Evolutionary conservation across 1,140 invertebrate species (phyloP), one percentile per base, ranked within the genome.

Genomic region (Lepidotrigona ventralis): DNA sequence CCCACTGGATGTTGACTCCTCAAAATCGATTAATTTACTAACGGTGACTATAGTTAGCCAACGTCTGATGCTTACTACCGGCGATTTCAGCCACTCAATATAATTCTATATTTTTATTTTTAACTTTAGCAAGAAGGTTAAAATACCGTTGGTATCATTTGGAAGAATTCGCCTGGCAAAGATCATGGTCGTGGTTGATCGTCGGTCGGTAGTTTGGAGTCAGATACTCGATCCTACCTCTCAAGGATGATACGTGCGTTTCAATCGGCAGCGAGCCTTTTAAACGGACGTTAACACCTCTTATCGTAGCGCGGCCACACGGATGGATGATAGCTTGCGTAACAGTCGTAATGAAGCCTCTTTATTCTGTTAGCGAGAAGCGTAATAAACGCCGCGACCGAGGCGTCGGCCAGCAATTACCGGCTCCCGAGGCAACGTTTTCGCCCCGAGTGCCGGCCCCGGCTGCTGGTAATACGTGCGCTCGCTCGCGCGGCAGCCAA

Each of bases 331-430:
- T 46, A 46, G 68, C 73, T 86, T 69, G 39, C 79, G 56, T 87
- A 86, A 87, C 83, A 83, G 74, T 86, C 68, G 58, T 86, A 86
- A 87, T 79, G 76, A 83, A 71, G 79, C 73, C 71, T 83, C 70
- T 77, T 86, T 79, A 86, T 87, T 87, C 75, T 83, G 73, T 78
- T 83, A 86, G 85, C n/a, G 51, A 79, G 63, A 54, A 71, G 64
- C 85, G 74, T 66, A 77, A 74, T 64, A 78, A 70, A 60, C 84
- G 33, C 39, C 54, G 46, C 46, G 72, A 74, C 39, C 68, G 14
- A 78, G 69, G n/a, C 78, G 51, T 71, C 53, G 53, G 33, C n/a
- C 63, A 33, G 70, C 85, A 86, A 86, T 86, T 86, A 86, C 26
- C 68, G 29, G 15, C 74, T 83, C 53, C 74, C 51, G 51, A 19